These are phyloP conservation scores for Euschistus heros DNA, from an alignment of 1,140 invertebrate species.

Conservation along the genomic window DNA sequence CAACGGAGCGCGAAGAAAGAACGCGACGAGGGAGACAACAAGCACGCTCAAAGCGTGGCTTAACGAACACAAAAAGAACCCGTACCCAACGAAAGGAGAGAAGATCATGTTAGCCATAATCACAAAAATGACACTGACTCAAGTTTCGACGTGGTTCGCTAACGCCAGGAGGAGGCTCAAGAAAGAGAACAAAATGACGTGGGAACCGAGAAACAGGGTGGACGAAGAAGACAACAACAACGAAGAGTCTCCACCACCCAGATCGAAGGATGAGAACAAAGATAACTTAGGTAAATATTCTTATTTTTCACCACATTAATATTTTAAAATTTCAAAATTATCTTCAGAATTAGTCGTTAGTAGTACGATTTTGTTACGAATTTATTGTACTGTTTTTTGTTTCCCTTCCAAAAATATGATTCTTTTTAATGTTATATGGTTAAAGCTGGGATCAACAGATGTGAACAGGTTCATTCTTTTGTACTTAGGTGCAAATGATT, in stretches of 20 bases:
- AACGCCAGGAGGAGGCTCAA: conserved; percentile 91
- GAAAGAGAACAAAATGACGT: conserved; percentile 99
- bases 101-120: conserved; percentile 98
- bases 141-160: conserved; percentile 98
- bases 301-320: too few species aligned
- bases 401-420: too few species aligned
- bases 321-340: too few species aligned
- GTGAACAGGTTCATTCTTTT: too few species aligned
- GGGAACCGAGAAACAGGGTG: conserved; percentile 83
- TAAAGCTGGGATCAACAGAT: too few species aligned
- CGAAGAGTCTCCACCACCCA: conserved; percentile 63
- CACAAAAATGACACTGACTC: conserved; percentile 97
- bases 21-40: conserved; percentile 93
- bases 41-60: conserved; percentile 95
- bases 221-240: conserved; percentile 81
- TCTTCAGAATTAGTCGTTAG: too few species aligned
- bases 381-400: too few species aligned
- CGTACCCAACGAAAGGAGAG: conserved; percentile 96
- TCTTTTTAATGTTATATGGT: too few species aligned
- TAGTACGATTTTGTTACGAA: too few species aligned
- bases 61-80: conserved; percentile 97
- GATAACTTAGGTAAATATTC: conserved; percentile 57
- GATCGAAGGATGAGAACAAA: conserved; percentile 71
- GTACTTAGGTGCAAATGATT: too few species aligned
- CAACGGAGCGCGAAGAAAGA: conserved; percentile 84